phyloP scores from a whole-genome alignment of 35 echinoderm and acorn worm genomes.

The Ophioderma brevispina region DNA sequence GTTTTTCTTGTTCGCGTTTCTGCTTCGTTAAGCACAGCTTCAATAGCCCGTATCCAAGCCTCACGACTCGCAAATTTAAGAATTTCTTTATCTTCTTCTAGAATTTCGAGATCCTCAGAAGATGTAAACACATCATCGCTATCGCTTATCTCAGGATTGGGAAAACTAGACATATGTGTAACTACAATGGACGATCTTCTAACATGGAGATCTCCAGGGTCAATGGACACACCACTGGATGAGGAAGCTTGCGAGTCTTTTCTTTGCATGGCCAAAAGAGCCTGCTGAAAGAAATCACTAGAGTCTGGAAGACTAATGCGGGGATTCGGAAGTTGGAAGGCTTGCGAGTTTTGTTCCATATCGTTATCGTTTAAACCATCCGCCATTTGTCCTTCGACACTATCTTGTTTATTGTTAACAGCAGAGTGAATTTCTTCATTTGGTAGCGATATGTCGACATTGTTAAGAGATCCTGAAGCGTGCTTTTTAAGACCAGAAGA shows the following conservation, averaged over 20 bases:
- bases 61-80: background rate
- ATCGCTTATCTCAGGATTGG: background rate
- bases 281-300: slow-evolving; percentile 14
- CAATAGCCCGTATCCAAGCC: background rate
- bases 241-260: background rate
- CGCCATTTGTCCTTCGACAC: too few species aligned
- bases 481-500: too few species aligned
- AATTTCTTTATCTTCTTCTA: background rate
- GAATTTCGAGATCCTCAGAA: background rate
- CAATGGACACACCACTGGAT: background rate
- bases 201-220: slow-evolving; percentile 29
- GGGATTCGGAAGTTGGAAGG: too few species aligned
- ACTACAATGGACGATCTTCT: background rate
- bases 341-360: too few species aligned
- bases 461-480: too few species aligned
- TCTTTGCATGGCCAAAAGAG: background rate
- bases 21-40: background rate
- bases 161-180: background rate
- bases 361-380: too few species aligned
- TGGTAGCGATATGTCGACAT: too few species aligned
- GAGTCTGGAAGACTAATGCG: background rate
- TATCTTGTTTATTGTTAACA: too few species aligned
- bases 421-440: too few species aligned
- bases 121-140: background rate
- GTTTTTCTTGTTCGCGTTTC: background rate